Evolutionary conservation across 2,113 vertebrate genomes (phyloP), one percentile per base, ranked within the genome.

Genomic region (Carettochelys insculpta): DNA sequence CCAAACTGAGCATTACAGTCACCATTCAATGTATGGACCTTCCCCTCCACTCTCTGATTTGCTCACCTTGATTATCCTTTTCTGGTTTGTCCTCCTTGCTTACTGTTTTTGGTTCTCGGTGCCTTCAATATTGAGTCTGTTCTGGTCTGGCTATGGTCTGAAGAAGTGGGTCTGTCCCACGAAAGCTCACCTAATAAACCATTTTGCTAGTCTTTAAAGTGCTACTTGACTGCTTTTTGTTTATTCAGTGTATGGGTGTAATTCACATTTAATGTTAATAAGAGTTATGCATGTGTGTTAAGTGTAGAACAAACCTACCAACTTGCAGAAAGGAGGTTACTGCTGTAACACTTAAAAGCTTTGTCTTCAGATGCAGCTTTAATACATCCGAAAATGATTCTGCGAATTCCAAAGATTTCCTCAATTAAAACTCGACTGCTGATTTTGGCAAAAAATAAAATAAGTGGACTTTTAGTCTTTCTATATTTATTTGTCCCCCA

Each of bases 401-500:
- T 53, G 68, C 24, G 61, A 34, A 24, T 83, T 27, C 31, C 1
- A 71, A 2, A 5, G 16, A 58, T n/a, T 77, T 53, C 83, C 56
- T 34, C 85, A 51, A 91, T 94, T 90, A 94, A 87, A 90, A 76
- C 4, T 14, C 77, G 51, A 31, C 80, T 87, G 22, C 87, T 87
- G 71, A 93, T 41, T 80, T 56, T 94, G 43, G 83, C 5, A 53
- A 25, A 47, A 29, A 50, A 19, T 27, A 24, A 16, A 8, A 19
- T 43, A 5, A 12, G 47, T 24, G 7, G 4, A 48, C 25, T 11
- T 56, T 87, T 85, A 85, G 96, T 96, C 87, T 96, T 96, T 95
- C 52, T 83, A 22, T 87, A 61, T 95, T 77, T 95, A 83, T 96
- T 96, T 94, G 90, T 95, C 89, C 89, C 88, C 87, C 79, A 96